Evolutionary conservation across 2,113 vertebrate genomes (phyloP), one percentile per base, ranked within the genome.

Genomic region (Numida meleagris): DNA sequence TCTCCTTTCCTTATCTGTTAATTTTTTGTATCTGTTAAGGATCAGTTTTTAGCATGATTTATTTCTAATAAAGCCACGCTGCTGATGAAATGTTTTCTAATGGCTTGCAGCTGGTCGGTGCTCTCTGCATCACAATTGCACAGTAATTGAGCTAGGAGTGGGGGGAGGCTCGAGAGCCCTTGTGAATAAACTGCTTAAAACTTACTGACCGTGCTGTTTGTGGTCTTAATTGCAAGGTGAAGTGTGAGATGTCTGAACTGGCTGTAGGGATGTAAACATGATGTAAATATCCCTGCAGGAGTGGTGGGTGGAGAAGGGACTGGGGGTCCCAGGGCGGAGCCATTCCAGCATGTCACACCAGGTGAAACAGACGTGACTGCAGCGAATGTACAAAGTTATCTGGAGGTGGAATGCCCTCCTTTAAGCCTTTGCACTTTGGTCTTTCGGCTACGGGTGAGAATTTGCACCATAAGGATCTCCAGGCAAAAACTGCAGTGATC

Each of bases 401-500:
- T 19, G 96, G 89, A 40, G 88, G 75, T 46, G 91, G 94, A 73
- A 95, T 93, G 45, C 87, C 91, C 72, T 97, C 93, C 66, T 97
- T 96, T 53, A 97, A 89, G 73, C 94, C 95, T 93, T 97, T 97
- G 38, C 66, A 31, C 58, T 97, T 96, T 45, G 42, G 21, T 29
- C 70, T 97, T 59, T 97, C 95, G 8, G 89, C 90, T 51, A 96
- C 89, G 92, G 96, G 58, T 21, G 62, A 79, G 93, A 93, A 86
- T 86, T 95, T 15, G 48, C 68, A 9, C 97, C 89, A 0, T 82
- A 94, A 50, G 94, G 78, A 63, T 97, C 95, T 38, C 97, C 94
- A n/a, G 92, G 93, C 29, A 98, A 82, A 89, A 98, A 94, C 89
- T 97, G 87, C 93, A 96, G 27, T 94, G 95, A 86, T 97, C 90